Conservation (phyloP, 2,797 vertebrate genomes). For the Dallia pectoralis region DNA sequence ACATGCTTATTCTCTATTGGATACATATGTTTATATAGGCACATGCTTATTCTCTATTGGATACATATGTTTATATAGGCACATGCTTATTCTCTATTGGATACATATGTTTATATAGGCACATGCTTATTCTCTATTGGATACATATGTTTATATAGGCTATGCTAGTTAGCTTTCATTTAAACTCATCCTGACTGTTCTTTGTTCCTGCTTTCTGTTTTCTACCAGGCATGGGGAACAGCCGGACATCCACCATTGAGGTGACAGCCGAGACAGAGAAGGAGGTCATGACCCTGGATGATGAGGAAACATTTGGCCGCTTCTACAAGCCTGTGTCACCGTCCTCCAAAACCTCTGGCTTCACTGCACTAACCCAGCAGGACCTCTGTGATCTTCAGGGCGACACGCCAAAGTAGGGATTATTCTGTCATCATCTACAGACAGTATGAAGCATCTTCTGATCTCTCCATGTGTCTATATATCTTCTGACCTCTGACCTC, state of each 20-base stretch:
- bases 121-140: too few species aligned
- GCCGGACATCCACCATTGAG: constrained; percentile 71
- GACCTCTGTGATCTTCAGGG: constrained; percentile 70
- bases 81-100: too few species aligned
- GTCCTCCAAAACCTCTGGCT: constrained; percentile 40
- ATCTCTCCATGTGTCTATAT: background rate
- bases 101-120: too few species aligned
- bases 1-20: too few species aligned
- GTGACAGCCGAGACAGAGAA: constrained; percentile 78
- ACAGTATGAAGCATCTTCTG: background rate
- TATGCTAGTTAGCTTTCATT: background rate
- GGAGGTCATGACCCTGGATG: constrained; percentile 79
- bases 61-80: too few species aligned
- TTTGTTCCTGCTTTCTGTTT: constrained; percentile 22
- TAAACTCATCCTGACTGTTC: background rate
- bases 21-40: too few species aligned
- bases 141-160: too few species aligned
- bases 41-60: too few species aligned
- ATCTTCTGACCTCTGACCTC: background rate
- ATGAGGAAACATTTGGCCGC: constrained; percentile 74
- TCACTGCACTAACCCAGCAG: constrained; percentile 64
- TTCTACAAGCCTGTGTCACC: constrained; percentile 72
- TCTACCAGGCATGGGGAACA: constrained; percentile 59
- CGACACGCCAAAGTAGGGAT: constrained; percentile 69
- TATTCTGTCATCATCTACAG: background rate